phyloP scores from a whole-genome alignment of 2,888 invertebrate species.

The Euphydryas editha region DNA sequence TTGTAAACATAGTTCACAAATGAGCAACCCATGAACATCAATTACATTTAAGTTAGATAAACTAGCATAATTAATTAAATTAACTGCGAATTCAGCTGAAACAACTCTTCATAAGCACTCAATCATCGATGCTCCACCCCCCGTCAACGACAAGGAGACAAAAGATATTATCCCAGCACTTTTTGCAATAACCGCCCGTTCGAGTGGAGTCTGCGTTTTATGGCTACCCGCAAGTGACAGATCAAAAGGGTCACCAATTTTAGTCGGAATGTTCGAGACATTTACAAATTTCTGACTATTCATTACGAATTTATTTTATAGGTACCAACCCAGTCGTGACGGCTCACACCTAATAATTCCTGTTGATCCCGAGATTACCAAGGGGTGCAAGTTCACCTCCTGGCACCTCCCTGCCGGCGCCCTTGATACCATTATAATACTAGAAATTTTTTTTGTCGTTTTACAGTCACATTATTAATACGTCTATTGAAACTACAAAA shows the following conservation, averaged over 20 bases:
- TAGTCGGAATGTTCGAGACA: too few species aligned
- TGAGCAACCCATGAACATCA: neutral
- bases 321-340: too few species aligned
- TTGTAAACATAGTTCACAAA: neutral
- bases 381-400: too few species aligned
- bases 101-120: conserved; percentile 34
- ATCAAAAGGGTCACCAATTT: conserved; percentile 33
- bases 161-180: conserved; percentile 49
- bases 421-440: too few species aligned
- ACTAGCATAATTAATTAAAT: conserved; percentile 7
- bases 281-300: too few species aligned
- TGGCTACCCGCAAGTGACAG: conserved; percentile 50
- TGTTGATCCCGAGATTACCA: too few species aligned
- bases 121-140: conserved; percentile 37
- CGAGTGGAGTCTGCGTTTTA: conserved; percentile 56
- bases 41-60: neutral
- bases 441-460: too few species aligned
- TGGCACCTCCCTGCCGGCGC: too few species aligned
- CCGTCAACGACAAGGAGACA: conserved; percentile 53
- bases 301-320: too few species aligned
- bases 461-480: too few species aligned
- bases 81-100: neutral
- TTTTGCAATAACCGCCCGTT: conserved; percentile 47
- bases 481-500: too few species aligned
- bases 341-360: too few species aligned